Base-by-base conservation (phyloP, 2,113 vertebrate species). In the Otolemur garnettii region DNA sequence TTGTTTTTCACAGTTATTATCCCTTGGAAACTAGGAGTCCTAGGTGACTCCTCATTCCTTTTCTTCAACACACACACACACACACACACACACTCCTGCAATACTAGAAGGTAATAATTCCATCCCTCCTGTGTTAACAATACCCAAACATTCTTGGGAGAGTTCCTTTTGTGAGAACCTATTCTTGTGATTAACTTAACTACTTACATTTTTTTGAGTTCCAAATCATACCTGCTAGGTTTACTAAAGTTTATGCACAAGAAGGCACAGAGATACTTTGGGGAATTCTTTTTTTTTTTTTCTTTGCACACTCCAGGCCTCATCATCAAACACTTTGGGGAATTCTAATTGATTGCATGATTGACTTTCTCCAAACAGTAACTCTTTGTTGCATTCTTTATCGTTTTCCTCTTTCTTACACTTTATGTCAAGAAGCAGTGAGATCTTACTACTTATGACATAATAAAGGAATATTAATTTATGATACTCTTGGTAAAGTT, bases 261-360 rank as follows among this genome's bases (percentile, higher is more conserved):
- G 7, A 95, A 87, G 26, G 35, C 42, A 91, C 85, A 88, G 26
- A 74, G 81, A 45, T 59, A 66, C 26, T 87, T 93, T 50, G 28
- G n/a, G n/a, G n/a, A n/a, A n/a, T n/a, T n/a, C n/a, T n/a, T n/a
- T n/a, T n/a, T n/a, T n/a, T n/a, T n/a, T n/a, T n/a, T 38, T 38
- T 38, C 38, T 38, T 38, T 38, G 38, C 38, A 38, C 38, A 38
- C 38, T 38, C 38, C 38, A 38, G 38, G 38, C 38, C 38, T 38
- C 38, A 38, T 38, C 38, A 38, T 38, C 38, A 4, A 38, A 38
- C 38, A 38, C 38, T 38, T 38, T 38, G 38, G 78, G 38, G 68
- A 86, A 60, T 96, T 74, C 22, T 57, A 74, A 88, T 14, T 33
- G 19, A 81, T 4, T 53, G 35, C 57, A 26, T 1, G 11, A 72